Evolutionary conservation across 2,888 invertebrate genomes (phyloP).

Genomic region (Ennomos fuscantarius): DNA sequence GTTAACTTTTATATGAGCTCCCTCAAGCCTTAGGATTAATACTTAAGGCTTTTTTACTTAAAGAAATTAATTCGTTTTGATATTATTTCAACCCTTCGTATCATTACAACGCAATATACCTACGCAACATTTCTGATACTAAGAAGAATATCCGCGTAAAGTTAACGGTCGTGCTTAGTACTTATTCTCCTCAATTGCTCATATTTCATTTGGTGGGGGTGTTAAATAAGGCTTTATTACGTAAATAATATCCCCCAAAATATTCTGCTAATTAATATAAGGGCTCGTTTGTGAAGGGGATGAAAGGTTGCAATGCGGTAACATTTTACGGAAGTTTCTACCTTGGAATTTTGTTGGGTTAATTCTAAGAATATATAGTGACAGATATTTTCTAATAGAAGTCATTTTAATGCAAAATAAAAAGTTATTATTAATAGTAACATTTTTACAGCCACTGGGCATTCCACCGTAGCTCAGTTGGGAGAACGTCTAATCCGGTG

Average conservation of each 20-base stretch:
- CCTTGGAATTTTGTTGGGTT: constrained; percentile 37
- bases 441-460: too few relatives aligned
- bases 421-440: too few relatives aligned
- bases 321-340: constrained; percentile 29
- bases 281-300: constrained; percentile 67
- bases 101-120: too few relatives aligned
- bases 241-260: constrained; percentile 82
- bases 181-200: constrained; percentile 77
- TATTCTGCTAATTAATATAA: constrained; percentile 83
- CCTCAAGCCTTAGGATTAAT: too few relatives aligned
- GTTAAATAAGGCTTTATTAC: constrained; percentile 83
- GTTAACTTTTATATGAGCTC: too few relatives aligned
- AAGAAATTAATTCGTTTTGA: neutral
- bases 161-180: constrained; percentile 63
- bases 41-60: too few relatives aligned
- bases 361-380: constrained; percentile 35
- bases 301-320: constrained; percentile 37
- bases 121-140: constrained; percentile 3
- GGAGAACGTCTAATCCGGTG: too few relatives aligned
- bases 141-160: constrained; percentile 44
- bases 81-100: neutral
- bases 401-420: too few relatives aligned
- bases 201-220: constrained; percentile 78
- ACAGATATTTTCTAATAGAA: constrained; percentile 4
- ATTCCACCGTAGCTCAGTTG: too few relatives aligned